Percentiles rank a stretch among this genome's conserved stretches.
Evolutionary conservation across 2,888 invertebrate species (phyloP).

Genomic region (Agelastica alni): DNA sequence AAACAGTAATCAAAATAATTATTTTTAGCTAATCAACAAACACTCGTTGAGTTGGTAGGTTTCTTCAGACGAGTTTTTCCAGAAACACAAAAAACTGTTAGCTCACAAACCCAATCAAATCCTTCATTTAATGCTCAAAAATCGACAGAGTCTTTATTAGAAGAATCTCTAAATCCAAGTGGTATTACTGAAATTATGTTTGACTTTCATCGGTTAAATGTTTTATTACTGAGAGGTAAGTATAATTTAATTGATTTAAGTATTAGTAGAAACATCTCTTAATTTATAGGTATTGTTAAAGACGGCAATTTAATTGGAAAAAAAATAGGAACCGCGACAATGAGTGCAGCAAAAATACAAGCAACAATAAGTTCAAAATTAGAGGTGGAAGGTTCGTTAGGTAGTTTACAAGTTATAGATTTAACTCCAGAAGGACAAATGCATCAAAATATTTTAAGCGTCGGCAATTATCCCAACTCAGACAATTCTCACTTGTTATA

Average conservation of each 20-base stretch:
- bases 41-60: conserved; percentile 90
- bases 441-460: conserved; percentile 84
- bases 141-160: conserved; percentile 49
- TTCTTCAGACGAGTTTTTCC: conserved; percentile 78
- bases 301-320: conserved; percentile 73
- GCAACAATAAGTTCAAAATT: conserved; percentile 69
- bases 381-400: conserved; percentile 82
- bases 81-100: conserved; percentile 47
- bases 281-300: conserved; percentile 61
- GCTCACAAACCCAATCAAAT: conserved; percentile 39
- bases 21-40: conserved; percentile 85
- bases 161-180: conserved; percentile 43
- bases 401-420: conserved; percentile 89
- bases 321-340: conserved; percentile 92
- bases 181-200: conserved; percentile 85
- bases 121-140: conserved; percentile 46
- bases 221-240: conserved; percentile 74
- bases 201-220: conserved; percentile 90
- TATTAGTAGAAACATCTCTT: too few species aligned
- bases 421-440: conserved; percentile 81
- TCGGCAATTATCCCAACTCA: conserved; percentile 75
- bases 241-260: too few species aligned
- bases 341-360: conserved; percentile 88
- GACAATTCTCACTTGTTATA: conserved; percentile 57
- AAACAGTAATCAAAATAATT: neutral